Percentiles rank a stretch among this genome's conserved stretches.
Conservation (phyloP, 2,888 invertebrate species). For the Exocentrus adspersus region DNA sequence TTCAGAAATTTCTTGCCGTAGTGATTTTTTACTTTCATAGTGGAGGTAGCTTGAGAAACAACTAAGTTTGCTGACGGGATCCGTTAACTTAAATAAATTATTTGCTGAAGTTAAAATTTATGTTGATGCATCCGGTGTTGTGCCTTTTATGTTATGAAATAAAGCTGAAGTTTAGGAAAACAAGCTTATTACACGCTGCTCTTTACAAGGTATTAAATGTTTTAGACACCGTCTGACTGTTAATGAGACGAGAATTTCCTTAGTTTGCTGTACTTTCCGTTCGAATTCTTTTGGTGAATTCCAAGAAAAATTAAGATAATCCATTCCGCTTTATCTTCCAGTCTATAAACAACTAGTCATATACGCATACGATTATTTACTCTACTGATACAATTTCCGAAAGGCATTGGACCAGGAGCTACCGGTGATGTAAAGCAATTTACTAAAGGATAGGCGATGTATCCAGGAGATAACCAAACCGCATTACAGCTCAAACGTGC, state of each 20-base stretch:
- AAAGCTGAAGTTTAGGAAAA: no score
- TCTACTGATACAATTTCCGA: not conserved
- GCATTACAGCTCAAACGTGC: conserved; percentile 35
- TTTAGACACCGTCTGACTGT: no score
- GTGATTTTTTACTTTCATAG: conserved; percentile 6
- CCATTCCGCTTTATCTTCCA: no score
- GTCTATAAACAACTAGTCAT: no score
- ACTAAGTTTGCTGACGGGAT: conserved; percentile 6
- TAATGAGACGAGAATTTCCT: no score
- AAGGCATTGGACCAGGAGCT: not conserved
- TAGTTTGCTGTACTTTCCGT: no score
- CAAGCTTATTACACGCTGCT: no score
- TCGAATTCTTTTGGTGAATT: no score
- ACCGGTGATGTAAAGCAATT: not conserved
- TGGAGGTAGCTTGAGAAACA: conserved; percentile 16
- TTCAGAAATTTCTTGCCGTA: conserved; percentile 9
- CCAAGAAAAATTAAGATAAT: no score
- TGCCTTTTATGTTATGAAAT: no score
- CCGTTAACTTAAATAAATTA: conserved; percentile 22
- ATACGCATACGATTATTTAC: no score
- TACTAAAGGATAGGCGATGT: conserved; percentile 19
- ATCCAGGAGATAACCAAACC: conserved; percentile 30
- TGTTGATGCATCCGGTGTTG: not conserved
- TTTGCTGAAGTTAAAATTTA: conserved; percentile 7
- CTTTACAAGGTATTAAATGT: no score